A percentile compares a stretch with the other conserved stretches of the same genome.
These are phyloP conservation scores for Axea sp. DNA, from an alignment of 2,888 invertebrate species.

Conservation along the genomic window DNA sequence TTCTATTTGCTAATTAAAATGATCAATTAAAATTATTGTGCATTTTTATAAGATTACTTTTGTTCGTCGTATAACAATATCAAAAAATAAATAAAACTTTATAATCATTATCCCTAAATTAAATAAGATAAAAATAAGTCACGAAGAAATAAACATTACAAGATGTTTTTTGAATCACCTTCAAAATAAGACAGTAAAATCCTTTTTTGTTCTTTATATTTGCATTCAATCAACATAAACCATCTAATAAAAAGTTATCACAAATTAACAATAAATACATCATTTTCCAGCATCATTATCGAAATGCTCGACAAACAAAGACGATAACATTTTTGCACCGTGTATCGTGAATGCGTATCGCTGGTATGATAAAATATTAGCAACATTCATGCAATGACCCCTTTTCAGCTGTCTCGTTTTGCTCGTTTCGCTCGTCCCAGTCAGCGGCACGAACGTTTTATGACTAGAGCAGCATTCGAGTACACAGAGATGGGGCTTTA, in stretches of 20 bases:
- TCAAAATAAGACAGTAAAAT: not conserved
- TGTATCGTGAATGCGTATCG: conserved; percentile 32
- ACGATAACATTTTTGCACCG: conserved; percentile 37
- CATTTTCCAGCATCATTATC: conserved; percentile 11
- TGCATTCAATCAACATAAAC: conserved; percentile 5
- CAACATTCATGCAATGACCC: conserved; percentile 50
- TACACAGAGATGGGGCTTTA: conserved; percentile 67
- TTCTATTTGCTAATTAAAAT: no score
- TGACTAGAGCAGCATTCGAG: conserved; percentile 59
- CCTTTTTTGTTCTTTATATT: not conserved
- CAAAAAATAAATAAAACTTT: no score
- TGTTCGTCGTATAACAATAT: no score
- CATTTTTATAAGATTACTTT: no score
- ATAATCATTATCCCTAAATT: no score
- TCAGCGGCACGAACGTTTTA: conserved; percentile 58
- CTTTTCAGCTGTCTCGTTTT: conserved; percentile 48
- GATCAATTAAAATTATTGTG: no score
- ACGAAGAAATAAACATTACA: no score
- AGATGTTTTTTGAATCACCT: no score
- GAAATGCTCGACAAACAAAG: conserved; percentile 34
- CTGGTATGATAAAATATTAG: conserved; percentile 42
- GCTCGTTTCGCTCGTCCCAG: conserved; percentile 46
- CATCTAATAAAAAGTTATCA: conserved; percentile 14
- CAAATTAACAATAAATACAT: conserved; percentile 34
- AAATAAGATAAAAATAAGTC: no score